Conservation (phyloP, 2,797 vertebrate genomes). For the Odontamblyopus lacepedii region DNA sequence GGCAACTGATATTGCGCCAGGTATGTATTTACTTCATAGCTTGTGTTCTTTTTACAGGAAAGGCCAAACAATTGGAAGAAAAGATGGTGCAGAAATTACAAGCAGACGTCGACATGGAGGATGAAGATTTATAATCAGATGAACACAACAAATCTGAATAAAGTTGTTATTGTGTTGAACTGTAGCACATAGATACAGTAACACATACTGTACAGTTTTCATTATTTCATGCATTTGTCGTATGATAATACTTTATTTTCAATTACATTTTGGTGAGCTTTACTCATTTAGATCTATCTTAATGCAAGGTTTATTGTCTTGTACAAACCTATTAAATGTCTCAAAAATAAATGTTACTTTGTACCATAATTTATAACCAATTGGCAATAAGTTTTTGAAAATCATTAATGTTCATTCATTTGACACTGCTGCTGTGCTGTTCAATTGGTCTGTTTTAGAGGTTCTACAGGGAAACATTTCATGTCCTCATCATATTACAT, state of each 20-base stretch:
- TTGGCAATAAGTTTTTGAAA: too few species aligned
- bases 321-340: background rate
- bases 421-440: background rate
- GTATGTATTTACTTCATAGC: background rate
- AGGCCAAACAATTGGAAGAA: constrained; percentile 89
- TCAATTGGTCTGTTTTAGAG: background rate
- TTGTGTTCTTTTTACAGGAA: constrained; percentile 71
- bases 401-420: background rate
- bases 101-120: constrained; percentile 90
- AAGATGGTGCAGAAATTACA: constrained; percentile 95
- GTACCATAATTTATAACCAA: background rate
- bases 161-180: constrained; percentile 24
- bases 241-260: constrained; percentile 2
- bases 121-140: constrained; percentile 53
- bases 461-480: background rate
- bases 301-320: constrained; percentile 4
- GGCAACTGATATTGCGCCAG: background rate
- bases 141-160: background rate
- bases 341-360: background rate
- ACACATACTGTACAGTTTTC: constrained; percentile 18
- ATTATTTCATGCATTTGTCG: background rate
- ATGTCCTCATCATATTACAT: background rate
- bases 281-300: constrained; percentile 12
- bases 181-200: constrained; percentile 17
- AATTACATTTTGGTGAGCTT: background rate